Evolutionary conservation across 2,888 invertebrate species (phyloP), one percentile per base, ranked within the genome.

Genomic region (Bursaphelenchus okinawaensis): DNA sequence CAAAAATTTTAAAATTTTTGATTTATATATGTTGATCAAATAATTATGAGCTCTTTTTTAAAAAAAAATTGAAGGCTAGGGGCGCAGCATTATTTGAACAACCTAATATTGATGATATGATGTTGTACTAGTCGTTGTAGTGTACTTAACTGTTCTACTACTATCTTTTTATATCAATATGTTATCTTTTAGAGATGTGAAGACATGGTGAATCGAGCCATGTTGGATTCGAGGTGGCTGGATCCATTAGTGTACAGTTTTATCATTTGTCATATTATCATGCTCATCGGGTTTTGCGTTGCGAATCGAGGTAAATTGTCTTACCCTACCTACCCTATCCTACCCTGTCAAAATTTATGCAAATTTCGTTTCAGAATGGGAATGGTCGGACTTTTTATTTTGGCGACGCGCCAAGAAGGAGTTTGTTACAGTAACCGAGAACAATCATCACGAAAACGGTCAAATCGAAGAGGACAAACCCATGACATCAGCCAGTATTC

Each of bases 121-220:
- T 23, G 20, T 52, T 52, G 52, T 52, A 12, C 20, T 52, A 20
- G 52, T 52, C 24, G 40, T 40, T 40, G 40, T 9, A 40, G 40
- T 40, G 40, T 40, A n/a, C n/a, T 6, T n/a, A 1, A 8, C n/a
- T n/a, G n/a, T n/a, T n/a, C n/a, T n/a, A n/a, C n/a, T n/a, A n/a
- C n/a, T n/a, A n/a, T 7, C 19, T 27, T 26, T 16, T 16, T 20
- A 2, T n/a, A 61, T 9, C 16, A 55, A 9, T 24, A 4, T 55
- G 19, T 9, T 40, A 3, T 9, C 22, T 68, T 70, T 52, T 31
- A 73, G 71, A 51, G 62, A 51, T 71, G 71, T 29, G 73, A 69
- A 55, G 57, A 58, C 28, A 62, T 70, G 57, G 65, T 71, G 24
- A 63, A 65, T 40, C 58, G 60, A 22, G 28, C 72, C 22, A 69